Evolutionary conservation across 2,888 invertebrate genomes (phyloP).

Genomic region (Ditula angustiorana): DNA sequence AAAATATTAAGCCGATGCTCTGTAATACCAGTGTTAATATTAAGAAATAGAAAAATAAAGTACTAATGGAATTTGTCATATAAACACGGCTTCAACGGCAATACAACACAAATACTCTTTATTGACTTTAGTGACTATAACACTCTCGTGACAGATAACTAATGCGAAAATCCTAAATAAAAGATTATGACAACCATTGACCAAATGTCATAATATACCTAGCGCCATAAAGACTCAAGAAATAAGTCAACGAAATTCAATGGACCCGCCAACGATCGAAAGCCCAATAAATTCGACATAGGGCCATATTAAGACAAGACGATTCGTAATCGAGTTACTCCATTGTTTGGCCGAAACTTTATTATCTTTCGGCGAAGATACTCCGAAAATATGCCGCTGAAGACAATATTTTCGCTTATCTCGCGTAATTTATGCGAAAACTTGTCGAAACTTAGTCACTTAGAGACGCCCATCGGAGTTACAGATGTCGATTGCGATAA

Average conservation of each 20-base stretch:
- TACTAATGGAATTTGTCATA: no score
- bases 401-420: constrained; percentile 85
- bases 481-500: constrained; percentile 74
- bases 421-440: constrained; percentile 81
- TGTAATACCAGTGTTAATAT: no score
- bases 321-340: constrained; percentile 57
- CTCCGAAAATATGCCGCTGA: constrained; percentile 76
- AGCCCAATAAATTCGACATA: constrained; percentile 46
- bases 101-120: no score
- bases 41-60: no score
- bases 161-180: no score
- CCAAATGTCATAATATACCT: not conserved
- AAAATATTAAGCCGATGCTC: no score
- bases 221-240: not conserved
- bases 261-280: constrained; percentile 23
- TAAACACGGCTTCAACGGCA: no score
- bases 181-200: no score
- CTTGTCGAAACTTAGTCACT: constrained; percentile 75
- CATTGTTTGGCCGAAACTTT: constrained; percentile 71
- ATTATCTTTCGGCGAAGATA: constrained; percentile 64
- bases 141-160: no score
- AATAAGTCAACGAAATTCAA: constrained; percentile 20
- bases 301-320: constrained; percentile 58
- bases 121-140: no score
- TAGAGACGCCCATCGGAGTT: constrained; percentile 69